These are phyloP conservation scores for Tipula vernalis DNA, from an alignment of 2,888 invertebrate species.

Conservation along the genomic window DNA sequence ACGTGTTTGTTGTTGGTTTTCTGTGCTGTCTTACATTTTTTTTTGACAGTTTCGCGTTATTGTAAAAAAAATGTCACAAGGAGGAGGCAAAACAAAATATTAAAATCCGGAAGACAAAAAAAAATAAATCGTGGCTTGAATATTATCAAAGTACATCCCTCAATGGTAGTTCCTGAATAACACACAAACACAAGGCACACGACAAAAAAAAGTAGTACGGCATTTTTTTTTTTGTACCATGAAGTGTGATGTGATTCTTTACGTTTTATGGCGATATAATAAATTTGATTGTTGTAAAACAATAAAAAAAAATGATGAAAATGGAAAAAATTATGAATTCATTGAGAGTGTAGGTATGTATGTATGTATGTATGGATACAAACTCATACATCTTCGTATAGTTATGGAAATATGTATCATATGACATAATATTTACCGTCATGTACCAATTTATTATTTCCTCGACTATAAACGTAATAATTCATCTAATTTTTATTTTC, in stretches of 20 bases:
- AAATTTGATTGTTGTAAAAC: constrained; percentile 4
- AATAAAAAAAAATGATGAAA: not conserved
- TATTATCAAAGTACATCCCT: not conserved
- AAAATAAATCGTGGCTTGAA: not conserved
- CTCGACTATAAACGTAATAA: not conserved
- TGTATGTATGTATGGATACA: too few relatives aligned
- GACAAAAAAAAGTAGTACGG: not conserved
- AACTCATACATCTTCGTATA: not conserved
- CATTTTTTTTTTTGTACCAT: not conserved
- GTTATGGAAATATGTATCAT: not conserved
- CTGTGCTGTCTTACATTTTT: not conserved
- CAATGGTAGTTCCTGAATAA: not conserved
- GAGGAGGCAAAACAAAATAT: not conserved
- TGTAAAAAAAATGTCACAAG: not conserved
- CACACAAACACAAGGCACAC: not conserved
- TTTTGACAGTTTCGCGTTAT: not conserved
- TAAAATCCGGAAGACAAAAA: not conserved
- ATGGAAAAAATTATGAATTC: not conserved
- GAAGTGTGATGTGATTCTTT: constrained; percentile 4
- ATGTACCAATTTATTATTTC: not conserved
- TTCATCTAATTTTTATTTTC: constrained; percentile 4
- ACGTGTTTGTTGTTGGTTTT: not conserved
- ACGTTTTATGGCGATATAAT: not conserved
- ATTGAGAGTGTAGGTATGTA: not conserved
- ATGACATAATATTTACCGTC: not conserved